phyloP scores from a whole-genome alignment of 2,888 invertebrate species.

The Mesopsocus fuscifrons region DNA sequence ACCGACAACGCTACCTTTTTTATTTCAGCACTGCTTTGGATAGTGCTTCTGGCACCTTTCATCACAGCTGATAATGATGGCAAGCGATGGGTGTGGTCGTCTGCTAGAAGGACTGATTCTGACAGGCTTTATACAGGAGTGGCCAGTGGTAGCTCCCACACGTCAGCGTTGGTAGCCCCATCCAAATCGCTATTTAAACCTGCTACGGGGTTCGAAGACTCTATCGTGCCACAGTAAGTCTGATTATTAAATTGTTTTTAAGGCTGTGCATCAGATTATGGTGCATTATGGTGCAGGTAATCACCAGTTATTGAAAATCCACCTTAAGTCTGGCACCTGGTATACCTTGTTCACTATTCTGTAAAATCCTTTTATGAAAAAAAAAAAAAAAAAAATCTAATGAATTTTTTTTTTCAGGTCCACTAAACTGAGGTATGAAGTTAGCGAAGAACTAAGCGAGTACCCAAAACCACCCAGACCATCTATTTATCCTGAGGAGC shows the following conservation, averaged over 20 bases:
- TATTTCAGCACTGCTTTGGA: too few species aligned
- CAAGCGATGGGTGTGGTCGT: conserved; percentile 2
- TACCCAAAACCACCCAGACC: neutral
- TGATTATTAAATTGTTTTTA: too few species aligned
- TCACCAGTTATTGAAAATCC: too few species aligned
- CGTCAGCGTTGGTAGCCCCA: neutral
- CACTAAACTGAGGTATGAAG: neutral
- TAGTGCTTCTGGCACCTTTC: neutral
- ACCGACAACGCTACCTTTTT: too few species aligned
- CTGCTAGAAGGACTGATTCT: neutral
- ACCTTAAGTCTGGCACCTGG: too few species aligned
- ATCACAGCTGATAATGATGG: neutral
- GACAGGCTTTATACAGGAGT: neutral
- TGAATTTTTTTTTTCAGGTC: neutral
- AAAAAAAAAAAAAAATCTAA: too few species aligned
- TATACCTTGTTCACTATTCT: too few species aligned
- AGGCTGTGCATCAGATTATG: too few species aligned
- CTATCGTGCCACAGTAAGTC: neutral
- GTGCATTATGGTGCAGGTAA: too few species aligned
- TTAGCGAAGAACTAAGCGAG: neutral
- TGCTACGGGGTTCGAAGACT: neutral
- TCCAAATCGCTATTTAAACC: neutral
- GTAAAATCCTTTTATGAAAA: too few species aligned
- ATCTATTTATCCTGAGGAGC: neutral
- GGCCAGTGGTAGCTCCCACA: neutral